Evolutionary conservation across 2,888 invertebrate genomes (phyloP), one percentile per base, ranked within the genome.

Genomic region (Eulithis prunata): DNA sequence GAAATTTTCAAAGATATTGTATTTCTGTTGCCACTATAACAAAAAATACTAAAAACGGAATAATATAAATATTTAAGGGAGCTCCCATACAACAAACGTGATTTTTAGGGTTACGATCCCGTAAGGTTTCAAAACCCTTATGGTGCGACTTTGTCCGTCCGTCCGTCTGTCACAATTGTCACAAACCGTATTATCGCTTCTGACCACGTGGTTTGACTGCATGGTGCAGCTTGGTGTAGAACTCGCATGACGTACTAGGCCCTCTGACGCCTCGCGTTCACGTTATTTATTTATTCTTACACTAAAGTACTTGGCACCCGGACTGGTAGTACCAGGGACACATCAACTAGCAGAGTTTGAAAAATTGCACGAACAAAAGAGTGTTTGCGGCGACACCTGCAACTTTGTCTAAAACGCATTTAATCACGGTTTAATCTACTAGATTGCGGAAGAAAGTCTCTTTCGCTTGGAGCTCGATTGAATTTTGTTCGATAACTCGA

Each of bases 371-470:
- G 38, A 45, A 66, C 62, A 63, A 66, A 52, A 59, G 53, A 52
- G 57, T 64, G 62, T 64, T 69, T 65, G 60, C 68, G 69, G 67
- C 61, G 73, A 71, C 70, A 70, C 75, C 73, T 71, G 74, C 75
- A 78, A 76, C 79, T 78, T 76, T 75, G 73, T 73, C 71, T 80
- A 82, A 82, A 85, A 85, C 80, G 75, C 86, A 85, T 86, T 87
- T 86, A 87, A 87, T 87, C 86, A 83, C 81, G 75, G 77, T 84
- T 83, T 85, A 86, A 86, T 87, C 84, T 82, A 76, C 74, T 78
- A 80, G 82, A 85, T 86, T 85, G 86, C 83, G 73, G 76, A 67
- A 60, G 68, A 68, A 74, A 68, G 72, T 68, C 61, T 72, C 61
- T 77, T 66, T 72, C 71, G 69, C 74, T 77, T 63, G 72, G 38